These are phyloP conservation scores for Siniperca chuatsi DNA, from an alignment of 2,113 vertebrate genomes.

Conservation along the genomic window DNA sequence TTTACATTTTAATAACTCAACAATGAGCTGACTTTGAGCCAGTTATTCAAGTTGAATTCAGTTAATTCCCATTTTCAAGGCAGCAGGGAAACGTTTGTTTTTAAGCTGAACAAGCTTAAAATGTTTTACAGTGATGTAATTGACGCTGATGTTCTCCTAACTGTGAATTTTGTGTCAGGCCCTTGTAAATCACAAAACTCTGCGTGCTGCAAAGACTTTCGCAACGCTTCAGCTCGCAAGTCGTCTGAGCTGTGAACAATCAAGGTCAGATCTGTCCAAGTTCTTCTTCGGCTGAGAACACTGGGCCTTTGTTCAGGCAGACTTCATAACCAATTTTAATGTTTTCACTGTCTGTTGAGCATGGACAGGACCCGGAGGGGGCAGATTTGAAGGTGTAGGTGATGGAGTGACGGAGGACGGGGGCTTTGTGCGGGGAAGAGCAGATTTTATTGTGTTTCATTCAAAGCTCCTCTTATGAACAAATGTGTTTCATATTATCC, in stretches of 20 bases:
- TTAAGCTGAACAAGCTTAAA: neutral
- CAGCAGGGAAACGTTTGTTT: neutral
- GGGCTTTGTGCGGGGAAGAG: constrained; percentile 16
- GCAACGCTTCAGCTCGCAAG: constrained; percentile 3
- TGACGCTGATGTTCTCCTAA: neutral
- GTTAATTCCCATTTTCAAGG: neutral
- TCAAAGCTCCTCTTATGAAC: constrained; percentile 46
- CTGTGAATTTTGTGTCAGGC: constrained; percentile 9
- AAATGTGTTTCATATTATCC: constrained; percentile 79
- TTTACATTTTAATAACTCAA: neutral
- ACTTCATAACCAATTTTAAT: constrained; percentile 59
- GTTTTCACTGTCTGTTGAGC: constrained; percentile 52
- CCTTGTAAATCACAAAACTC: constrained; percentile 14
- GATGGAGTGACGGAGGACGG: constrained; percentile 39
- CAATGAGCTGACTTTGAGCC: neutral
- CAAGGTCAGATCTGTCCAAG: constrained; percentile 41
- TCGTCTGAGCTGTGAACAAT: constrained; percentile 45
- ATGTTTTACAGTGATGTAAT: neutral
- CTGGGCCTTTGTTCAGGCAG: constrained; percentile 67
- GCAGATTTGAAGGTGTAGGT: constrained; percentile 52
- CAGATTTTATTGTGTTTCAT: constrained; percentile 51
- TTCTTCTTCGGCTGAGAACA: constrained; percentile 60
- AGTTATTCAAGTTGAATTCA: neutral
- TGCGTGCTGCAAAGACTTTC: neutral
- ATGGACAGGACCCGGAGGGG: constrained; percentile 16